phyloP scores from a whole-genome alignment of 2,888 invertebrate species.

The Cetonia aurata region DNA sequence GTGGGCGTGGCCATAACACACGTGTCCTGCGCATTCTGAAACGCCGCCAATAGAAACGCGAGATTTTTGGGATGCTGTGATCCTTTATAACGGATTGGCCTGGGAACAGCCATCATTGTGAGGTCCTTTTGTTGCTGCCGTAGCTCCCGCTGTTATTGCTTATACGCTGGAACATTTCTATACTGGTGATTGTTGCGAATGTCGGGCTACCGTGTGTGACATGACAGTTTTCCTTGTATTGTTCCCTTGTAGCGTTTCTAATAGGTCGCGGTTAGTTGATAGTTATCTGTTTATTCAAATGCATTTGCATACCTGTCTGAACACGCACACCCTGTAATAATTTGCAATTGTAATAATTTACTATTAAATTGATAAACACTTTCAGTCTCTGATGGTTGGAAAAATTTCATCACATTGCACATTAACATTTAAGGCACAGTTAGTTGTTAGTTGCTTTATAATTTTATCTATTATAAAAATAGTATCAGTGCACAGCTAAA shows the following conservation, averaged over 20 bases:
- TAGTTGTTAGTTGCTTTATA: no score
- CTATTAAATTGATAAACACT: conserved; percentile 10
- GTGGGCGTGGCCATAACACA: conserved; percentile 58
- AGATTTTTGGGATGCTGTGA: conserved; percentile 60
- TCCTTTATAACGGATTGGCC: conserved; percentile 64
- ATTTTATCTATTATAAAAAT: no score
- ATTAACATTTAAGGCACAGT: no score
- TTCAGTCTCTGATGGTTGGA: neutral
- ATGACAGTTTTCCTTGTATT: conserved; percentile 65
- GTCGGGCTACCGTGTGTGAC: conserved; percentile 66
- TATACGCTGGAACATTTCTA: conserved; percentile 63
- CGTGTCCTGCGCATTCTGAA: conserved; percentile 60
- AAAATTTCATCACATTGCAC: no score
- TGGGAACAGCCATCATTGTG: conserved; percentile 67
- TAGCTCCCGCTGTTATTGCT: conserved; percentile 40
- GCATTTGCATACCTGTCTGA: conserved; percentile 52
- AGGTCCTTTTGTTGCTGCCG: conserved; percentile 51
- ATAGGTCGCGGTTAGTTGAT: conserved; percentile 57
- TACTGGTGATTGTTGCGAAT: conserved; percentile 64
- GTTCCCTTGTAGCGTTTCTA: conserved; percentile 62
- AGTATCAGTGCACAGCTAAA: no score
- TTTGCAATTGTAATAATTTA: conserved; percentile 4
- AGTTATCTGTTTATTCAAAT: conserved; percentile 57
- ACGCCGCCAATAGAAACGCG: conserved; percentile 57
- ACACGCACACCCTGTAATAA: neutral